phyloP scores from a whole-genome alignment of 2,797 vertebrate genomes.

The Mormyrus proboscirostris region DNA sequence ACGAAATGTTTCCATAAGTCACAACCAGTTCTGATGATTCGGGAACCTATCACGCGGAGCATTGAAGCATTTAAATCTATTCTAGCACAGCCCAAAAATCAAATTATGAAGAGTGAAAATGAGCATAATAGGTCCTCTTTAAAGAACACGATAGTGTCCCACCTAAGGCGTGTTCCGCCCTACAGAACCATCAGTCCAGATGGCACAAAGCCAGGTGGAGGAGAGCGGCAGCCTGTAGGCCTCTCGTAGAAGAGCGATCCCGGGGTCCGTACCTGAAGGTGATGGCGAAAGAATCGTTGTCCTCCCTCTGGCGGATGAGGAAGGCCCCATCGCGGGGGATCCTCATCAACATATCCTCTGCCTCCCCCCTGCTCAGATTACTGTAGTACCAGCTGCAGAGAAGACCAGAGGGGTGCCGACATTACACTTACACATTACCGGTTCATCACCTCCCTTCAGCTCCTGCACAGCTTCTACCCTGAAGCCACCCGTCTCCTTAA shows the following conservation, averaged over 20 bases:
- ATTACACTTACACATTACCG: not conserved
- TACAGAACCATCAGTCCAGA: not conserved
- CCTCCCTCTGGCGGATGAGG: constrained; percentile 84
- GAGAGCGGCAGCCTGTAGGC: not conserved
- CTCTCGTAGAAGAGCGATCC: not conserved
- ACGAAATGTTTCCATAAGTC: not conserved
- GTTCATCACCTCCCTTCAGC: not conserved
- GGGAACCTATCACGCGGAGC: not conserved
- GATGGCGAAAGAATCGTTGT: constrained; percentile 80
- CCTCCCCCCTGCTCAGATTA: constrained; percentile 86
- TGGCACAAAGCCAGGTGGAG: not conserved
- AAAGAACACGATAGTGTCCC: not conserved
- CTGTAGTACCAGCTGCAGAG: constrained; percentile 86
- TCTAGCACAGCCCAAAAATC: not conserved
- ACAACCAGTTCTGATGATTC: not conserved
- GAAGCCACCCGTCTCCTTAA: not conserved
- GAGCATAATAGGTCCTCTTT: not conserved
- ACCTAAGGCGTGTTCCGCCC: not conserved
- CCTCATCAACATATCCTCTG: constrained; percentile 86
- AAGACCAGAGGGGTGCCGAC: not conserved
- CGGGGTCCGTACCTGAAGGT: constrained; percentile 77
- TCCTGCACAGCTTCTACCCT: not conserved
- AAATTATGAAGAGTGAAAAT: not conserved
- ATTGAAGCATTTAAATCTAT: not conserved
- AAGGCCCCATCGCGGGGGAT: constrained; percentile 94